A percentile compares a stretch with the other conserved stretches of the same genome.
Evolutionary conservation across 1,140 invertebrate genomes (phyloP).

Genomic region (Aphaenogaster rudis): DNA sequence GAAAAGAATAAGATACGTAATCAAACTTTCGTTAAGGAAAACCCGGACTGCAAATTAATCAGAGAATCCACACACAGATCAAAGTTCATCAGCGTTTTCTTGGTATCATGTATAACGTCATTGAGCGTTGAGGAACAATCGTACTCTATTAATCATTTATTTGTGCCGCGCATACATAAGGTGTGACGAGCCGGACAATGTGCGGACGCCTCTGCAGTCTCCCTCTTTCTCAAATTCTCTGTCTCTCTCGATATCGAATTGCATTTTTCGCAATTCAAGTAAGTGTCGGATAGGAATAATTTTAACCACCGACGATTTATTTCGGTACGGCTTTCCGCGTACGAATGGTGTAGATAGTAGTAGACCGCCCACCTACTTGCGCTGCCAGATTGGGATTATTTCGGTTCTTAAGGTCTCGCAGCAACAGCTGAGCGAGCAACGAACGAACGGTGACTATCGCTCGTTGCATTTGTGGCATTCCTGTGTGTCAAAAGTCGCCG

Average conservation of each 20-base stretch:
- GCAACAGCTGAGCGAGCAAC: slow-evolving; percentile 52
- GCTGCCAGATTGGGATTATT: slow-evolving; percentile 71
- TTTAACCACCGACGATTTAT: slow-evolving; percentile 20
- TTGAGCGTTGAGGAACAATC: neutral
- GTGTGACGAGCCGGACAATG: neutral
- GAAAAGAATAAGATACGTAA: neutral
- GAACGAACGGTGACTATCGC: slow-evolving; percentile 21
- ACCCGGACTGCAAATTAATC: neutral
- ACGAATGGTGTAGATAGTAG: slow-evolving; percentile 31
- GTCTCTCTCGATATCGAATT: neutral
- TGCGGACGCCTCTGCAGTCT: neutral
- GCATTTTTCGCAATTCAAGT: slow-evolving; percentile 45
- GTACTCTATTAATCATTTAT: slow-evolving; percentile 16
- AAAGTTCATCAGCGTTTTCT: slow-evolving; percentile 15
- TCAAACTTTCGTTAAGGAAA: neutral
- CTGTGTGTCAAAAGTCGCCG: neutral
- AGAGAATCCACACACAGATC: neutral
- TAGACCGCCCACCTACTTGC: slow-evolving; percentile 61
- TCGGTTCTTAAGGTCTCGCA: slow-evolving; percentile 66
- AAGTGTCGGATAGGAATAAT: slow-evolving; percentile 6
- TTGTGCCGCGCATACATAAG: neutral
- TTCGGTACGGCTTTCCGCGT: slow-evolving; percentile 25
- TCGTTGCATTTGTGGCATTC: slow-evolving; percentile 56
- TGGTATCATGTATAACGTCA: neutral
- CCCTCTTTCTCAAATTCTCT: neutral